Percentiles rank a stretch among this genome's conserved stretches.
Evolutionary conservation across 1,140 invertebrate species (phyloP).

Genomic region (Atopsyche davidsoni): DNA sequence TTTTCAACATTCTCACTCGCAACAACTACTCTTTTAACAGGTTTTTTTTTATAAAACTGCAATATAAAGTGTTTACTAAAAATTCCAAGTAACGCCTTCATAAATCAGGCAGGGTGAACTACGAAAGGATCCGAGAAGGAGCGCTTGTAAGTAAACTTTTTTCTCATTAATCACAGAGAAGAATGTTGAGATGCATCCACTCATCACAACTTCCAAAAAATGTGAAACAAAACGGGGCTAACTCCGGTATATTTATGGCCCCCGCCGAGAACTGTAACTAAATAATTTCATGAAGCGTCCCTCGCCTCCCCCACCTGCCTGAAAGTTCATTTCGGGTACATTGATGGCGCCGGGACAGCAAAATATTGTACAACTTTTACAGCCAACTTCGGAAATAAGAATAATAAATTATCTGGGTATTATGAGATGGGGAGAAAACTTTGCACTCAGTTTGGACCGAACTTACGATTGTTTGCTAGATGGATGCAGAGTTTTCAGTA

Average conservation of each 20-base stretch:
- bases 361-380: conserved; percentile 18
- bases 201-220: no score
- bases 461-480: no score
- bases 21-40: no score
- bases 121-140: no score
- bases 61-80: no score
- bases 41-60: no score
- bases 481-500: conserved; percentile 6
- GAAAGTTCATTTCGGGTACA: conserved; percentile 14
- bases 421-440: conserved; percentile 5
- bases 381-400: conserved; percentile 12
- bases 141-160: no score
- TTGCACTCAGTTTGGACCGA: conserved; percentile 9
- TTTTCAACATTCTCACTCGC: no score
- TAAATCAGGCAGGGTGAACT: no score
- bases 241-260: conserved; percentile 6
- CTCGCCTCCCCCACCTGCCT: neutral
- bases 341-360: conserved; percentile 7
- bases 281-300: conserved; percentile 14
- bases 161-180: no score
- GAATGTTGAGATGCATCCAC: no score
- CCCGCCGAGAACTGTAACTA: conserved; percentile 10
- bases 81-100: no score
- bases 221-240: neutral
- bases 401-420: conserved; percentile 18